Evolutionary conservation across 92 coral and sea anemone species (phyloP), one percentile per base, ranked within the genome.

Genomic region (Actinernus sp.): DNA sequence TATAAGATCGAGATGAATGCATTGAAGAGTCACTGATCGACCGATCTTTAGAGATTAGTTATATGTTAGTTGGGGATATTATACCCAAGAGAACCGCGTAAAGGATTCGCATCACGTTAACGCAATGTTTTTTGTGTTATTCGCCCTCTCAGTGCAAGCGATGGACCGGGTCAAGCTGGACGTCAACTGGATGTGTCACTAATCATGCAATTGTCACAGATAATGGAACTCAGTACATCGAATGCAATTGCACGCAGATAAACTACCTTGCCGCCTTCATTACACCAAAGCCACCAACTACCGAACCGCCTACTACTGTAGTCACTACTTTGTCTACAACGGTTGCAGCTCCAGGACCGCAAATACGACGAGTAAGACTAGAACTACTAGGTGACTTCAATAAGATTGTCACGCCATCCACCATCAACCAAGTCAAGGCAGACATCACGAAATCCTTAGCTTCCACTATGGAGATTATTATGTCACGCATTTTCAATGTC

Each of bases 181-280:
- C 6, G 41, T 6, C 8, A 6, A 6, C 41, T 14, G 41, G 41
- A 14, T 34, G 41, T 14, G 41, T 34, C 41, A 34, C 41, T 6
- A 34, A 34, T 14, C 26, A 53, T 22, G 21, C 72, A 0, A 41
- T 76, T 48, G 43, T 61, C 5, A 27, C 30, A 1, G 68, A 37
- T 1, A 65, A 76, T 54, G 52, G 7, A 4, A 65, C 49, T 34
- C 8, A 34, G 3, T 66, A 65, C 34, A 71, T 76, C 1, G 61
- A 76, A 22, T 76, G 83, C 26, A 43, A 65, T 47, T 76, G 83
- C 20, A 65, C 76, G 13, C 9, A 46, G 26, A 62, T 65, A 27
- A 75, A 75, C 0, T 65, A 44, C 19, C 36, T 76, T 0, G 49
- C 56, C 21, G 83, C 45, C n/a, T 76, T 76, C 50, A 55, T 71